Evolutionary conservation across 2,113 vertebrate genomes (phyloP).

Genomic region (Grammomys surdaster): DNA sequence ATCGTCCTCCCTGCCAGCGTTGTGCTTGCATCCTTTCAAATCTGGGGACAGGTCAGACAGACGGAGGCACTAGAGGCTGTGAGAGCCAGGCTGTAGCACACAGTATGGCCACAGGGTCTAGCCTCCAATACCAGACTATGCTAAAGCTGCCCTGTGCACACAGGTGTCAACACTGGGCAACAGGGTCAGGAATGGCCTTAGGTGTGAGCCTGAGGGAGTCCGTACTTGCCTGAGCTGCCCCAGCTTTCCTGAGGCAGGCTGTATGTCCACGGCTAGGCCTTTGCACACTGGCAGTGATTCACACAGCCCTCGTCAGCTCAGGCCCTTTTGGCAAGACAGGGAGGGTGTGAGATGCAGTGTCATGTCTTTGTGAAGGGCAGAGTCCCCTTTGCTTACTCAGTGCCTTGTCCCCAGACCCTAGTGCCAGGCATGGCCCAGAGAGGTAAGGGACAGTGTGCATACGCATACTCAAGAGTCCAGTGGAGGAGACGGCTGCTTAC

Average conservation of each 20-base stretch:
- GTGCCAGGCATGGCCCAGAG: not conserved
- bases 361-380: not conserved
- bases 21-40: not conserved
- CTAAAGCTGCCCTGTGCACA: not conserved
- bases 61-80: not conserved
- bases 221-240: not conserved
- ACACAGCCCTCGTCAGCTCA: not conserved
- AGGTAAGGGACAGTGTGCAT: not conserved
- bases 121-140: not conserved
- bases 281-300: not conserved
- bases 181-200: no score
- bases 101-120: not conserved
- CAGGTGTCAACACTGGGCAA: accelerated
- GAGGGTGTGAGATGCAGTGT: accelerated
- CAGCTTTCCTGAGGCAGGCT: not conserved
- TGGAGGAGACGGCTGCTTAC: not conserved
- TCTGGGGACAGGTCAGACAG: not conserved
- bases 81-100: not conserved
- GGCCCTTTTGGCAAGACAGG: not conserved
- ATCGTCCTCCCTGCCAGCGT: not conserved
- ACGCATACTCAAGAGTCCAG: no score
- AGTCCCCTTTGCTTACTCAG: not conserved
- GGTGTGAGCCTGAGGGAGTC: not conserved
- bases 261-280: not conserved
- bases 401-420: not conserved